Conservation (phyloP, 2,888 invertebrate genomes). For the Vesta saturnalis region DNA sequence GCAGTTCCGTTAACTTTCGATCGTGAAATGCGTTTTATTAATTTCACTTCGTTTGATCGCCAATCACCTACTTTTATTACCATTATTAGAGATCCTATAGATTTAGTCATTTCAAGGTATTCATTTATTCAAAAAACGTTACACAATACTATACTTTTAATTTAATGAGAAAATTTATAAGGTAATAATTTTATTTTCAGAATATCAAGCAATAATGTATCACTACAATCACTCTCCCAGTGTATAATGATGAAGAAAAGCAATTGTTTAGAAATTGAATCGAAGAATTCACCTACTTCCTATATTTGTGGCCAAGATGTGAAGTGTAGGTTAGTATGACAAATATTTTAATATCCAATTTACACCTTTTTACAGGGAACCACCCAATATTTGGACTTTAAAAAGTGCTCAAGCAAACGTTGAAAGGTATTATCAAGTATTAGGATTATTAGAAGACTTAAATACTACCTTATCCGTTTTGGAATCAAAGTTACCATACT, state of each 20-base stretch:
- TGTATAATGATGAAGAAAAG: not conserved
- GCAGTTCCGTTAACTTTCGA: slow-evolving; percentile 71
- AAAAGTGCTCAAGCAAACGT: slow-evolving; percentile 67
- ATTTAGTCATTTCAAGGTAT: slow-evolving; percentile 66
- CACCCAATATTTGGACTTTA: slow-evolving; percentile 67
- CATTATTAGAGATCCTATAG: slow-evolving; percentile 69
- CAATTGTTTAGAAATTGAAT: slow-evolving; percentile 55
- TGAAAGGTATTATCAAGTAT: slow-evolving; percentile 67
- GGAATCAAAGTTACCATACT: slow-evolving; percentile 66
- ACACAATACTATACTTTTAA: too few relatives aligned
- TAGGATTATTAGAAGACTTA: slow-evolving; percentile 69
- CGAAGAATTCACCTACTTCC: slow-evolving; percentile 65
- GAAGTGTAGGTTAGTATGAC: slow-evolving; percentile 67
- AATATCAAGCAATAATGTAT: not conserved
- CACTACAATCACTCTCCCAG: not conserved
- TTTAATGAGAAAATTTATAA: too few relatives aligned
- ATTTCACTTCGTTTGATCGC: slow-evolving; percentile 67
- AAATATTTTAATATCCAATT: slow-evolving; percentile 12
- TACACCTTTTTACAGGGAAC: slow-evolving; percentile 55
- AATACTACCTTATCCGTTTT: slow-evolving; percentile 66
- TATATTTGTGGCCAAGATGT: slow-evolving; percentile 72
- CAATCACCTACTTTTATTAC: slow-evolving; percentile 70
- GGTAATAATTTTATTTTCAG: too few relatives aligned
- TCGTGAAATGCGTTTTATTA: slow-evolving; percentile 68
- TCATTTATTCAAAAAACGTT: too few relatives aligned